Evolutionary conservation across 2,113 vertebrate genomes (phyloP), one percentile per base, ranked within the genome.

Genomic region (Artemisiospiza belli): DNA sequence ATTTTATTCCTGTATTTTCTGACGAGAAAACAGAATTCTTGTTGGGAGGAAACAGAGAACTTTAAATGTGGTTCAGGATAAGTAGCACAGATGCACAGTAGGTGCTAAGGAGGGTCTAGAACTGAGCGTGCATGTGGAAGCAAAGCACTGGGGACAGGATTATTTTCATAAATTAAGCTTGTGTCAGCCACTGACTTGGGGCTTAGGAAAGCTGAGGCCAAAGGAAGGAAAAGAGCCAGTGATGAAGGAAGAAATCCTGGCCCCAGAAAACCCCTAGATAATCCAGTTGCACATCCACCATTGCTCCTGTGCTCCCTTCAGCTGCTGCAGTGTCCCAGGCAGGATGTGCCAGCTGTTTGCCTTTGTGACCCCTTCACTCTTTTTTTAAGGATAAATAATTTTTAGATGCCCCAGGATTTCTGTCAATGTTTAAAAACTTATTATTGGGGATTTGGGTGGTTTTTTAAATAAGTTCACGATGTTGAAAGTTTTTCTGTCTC

Each of bases 361-460:
- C 39, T 57, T 61, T 43, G 21, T 33, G 49, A 14, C 7, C 3
- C 28, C 11, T 57, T 58, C 21, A 2, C 46, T 59, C 1, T 23
- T 4, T 58, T 62, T 58, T 31, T 62, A 31, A 54, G 37, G 3
- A 6, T 5, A 9, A 17, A 16, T 35, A 3, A 5, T 57, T 67
- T 44, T 44, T 49, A 1, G 1, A 6, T 33, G 33, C 44, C 8
- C 7, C 5, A 30, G 15, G 6, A 61, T 35, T 76, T 80, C 15
- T 22, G 4, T 73, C 24, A 43, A 3, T 27, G 16, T 55, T 86
- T 57, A 66, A 31, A 69, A 68, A 37, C 17, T 2, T 59, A 8
- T 44, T 58, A 28, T 0, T 39, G 15, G 2, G 0, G 1, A 0
- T 27, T 54, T 31, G 28, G 5, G 18, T 49, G 33, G 13, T 1